These are phyloP conservation scores for Chaetura pelagica DNA, from an alignment of 2,113 vertebrate species.

Conservation along the genomic window DNA sequence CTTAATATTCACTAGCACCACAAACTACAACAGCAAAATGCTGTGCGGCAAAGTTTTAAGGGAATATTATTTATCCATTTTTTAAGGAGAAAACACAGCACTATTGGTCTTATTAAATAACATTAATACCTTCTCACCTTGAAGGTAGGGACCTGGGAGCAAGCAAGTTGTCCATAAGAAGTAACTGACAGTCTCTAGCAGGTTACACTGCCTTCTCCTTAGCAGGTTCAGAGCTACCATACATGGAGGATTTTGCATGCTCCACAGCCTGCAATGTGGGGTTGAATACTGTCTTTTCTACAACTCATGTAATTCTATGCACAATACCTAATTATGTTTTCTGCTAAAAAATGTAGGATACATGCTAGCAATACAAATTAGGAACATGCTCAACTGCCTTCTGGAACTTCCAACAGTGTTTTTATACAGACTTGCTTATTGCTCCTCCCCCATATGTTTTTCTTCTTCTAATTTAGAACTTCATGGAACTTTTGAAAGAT, in stretches of 20 bases:
- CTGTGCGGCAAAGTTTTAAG: background rate
- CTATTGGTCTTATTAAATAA: background rate
- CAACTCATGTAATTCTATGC: background rate
- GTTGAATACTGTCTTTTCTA: background rate
- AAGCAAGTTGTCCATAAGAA: background rate
- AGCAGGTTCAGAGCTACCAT: background rate
- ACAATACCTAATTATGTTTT: background rate
- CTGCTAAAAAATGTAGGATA: background rate
- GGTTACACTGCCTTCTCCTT: background rate
- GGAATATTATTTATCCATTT: background rate
- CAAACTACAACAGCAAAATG: background rate
- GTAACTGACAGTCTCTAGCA: background rate
- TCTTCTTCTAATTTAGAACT: background rate
- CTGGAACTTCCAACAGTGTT: conserved; percentile 19
- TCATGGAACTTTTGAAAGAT: conserved; percentile 26
- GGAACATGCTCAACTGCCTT: background rate
- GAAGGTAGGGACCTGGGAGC: background rate
- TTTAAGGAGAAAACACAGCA: background rate
- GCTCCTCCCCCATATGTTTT: background rate
- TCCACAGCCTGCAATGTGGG: background rate
- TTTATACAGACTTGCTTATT: background rate
- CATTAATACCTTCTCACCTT: background rate
- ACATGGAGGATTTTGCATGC: background rate
- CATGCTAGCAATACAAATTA: background rate
- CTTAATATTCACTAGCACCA: background rate